Evolutionary conservation across 2,888 invertebrate genomes (phyloP), one percentile per base, ranked within the genome.

Genomic region (Phytoseiulus persimilis): DNA sequence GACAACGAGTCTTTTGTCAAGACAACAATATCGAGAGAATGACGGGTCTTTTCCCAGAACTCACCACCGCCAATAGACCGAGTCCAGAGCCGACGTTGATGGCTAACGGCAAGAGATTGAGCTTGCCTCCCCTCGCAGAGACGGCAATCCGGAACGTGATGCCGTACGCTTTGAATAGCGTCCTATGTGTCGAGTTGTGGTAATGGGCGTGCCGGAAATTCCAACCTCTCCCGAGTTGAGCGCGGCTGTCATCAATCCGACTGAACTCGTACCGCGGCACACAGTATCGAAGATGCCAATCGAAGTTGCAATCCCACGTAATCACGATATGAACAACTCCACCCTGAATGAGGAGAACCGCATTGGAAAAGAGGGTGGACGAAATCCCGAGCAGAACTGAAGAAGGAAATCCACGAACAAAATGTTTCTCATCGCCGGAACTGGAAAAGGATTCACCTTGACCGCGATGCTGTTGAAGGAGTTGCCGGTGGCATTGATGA

Each of bases 1-100:
- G 23, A 3, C 28, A 31, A 32, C 32, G 32, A 5, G n/a, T 32
- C 83, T 45, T 28, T 83, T n/a, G 89, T 46, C 5, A 31, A 89
- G 39, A 23, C 9, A n/a, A 39, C 46, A 31, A 83, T 32, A 23
- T 3, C 31, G 2, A 89, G 23, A 33, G 39, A 3, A 32, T 89
- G 83, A 65, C 33, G 84, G 14, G 46, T 31, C 31, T 31, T 31
- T 91, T 83, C 89, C 87, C 90, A 90, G 83, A 83, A 92, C 93
- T 92, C 92, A 94, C 94, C 33, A 94, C 91, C 90, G 93, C 92
- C 83, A 94, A 91, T 9, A 94, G 91, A 31, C 93, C 94, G 65
- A 94, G 91, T 84, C 94, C 94, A 90, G 93, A 93, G 87, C 94
- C 94, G 90, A 94, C 91, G 91, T 94, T 94, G 18, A 93, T 91